A percentile compares a stretch with the other conserved stretches of the same genome.
Evolutionary conservation across 2,888 invertebrate species (phyloP).

Genomic region (Celastrina argiolus): DNA sequence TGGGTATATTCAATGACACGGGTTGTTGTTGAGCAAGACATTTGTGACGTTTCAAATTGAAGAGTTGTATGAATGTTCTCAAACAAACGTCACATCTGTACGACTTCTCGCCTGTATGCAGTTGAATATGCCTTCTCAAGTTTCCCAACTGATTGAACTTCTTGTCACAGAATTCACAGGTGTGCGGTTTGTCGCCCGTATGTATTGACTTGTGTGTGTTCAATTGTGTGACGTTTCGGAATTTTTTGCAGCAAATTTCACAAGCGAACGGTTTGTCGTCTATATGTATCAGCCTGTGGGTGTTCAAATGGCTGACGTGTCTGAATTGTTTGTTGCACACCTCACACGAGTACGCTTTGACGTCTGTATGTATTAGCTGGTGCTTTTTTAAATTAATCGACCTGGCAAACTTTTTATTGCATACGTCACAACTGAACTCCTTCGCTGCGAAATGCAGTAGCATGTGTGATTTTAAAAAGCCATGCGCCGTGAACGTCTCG

Average conservation of each 20-base stretch:
- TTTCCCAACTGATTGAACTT: too few species aligned
- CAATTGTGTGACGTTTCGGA: not conserved
- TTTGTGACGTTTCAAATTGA: not conserved
- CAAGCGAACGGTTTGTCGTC: not conserved
- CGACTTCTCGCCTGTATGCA: too few species aligned
- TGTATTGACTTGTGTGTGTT: not conserved
- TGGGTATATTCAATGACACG: too few species aligned
- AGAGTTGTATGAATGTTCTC: not conserved
- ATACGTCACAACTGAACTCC: not conserved
- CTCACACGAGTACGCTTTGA: not conserved
- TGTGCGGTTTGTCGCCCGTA: not conserved
- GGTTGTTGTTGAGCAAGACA: too few species aligned
- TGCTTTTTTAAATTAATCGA: not conserved
- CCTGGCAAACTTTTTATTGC: not conserved
- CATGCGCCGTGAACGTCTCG: not conserved
- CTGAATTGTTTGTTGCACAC: not conserved
- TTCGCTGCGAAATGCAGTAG: not conserved
- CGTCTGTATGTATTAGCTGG: not conserved
- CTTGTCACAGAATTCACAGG: too few species aligned
- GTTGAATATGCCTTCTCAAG: too few species aligned
- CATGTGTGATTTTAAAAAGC: not conserved
- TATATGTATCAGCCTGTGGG: not conserved
- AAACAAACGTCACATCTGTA: not conserved
- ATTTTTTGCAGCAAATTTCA: not conserved
- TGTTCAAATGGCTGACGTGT: not conserved